Conservation (phyloP, 2,888 invertebrate genomes). For the Drosophila mercatorum region DNA sequence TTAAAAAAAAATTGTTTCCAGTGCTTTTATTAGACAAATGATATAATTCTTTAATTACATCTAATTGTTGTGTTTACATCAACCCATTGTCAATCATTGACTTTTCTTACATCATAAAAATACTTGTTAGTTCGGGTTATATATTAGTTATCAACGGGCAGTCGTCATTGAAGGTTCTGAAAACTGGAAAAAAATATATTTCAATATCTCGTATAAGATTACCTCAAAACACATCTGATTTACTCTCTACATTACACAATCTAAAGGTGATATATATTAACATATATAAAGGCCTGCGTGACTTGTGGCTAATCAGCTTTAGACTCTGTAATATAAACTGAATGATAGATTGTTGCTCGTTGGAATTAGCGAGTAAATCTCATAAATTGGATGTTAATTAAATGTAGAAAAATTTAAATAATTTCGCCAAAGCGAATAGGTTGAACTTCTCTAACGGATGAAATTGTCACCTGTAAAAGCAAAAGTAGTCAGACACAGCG, state of each 20-base stretch:
- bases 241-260: background rate
- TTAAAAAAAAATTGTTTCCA: background rate
- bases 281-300: background rate
- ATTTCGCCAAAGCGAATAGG: background rate
- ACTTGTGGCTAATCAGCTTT: background rate
- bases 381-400: background rate
- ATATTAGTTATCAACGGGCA: background rate
- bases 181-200: background rate
- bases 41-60: background rate
- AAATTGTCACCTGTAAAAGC: background rate
- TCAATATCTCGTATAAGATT: background rate
- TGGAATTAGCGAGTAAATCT: background rate
- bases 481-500: background rate
- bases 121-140: background rate
- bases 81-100: background rate
- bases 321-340: background rate
- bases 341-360: background rate
- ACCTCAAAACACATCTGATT: background rate
- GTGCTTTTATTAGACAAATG: background rate
- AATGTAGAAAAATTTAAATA: background rate
- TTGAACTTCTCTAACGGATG: background rate
- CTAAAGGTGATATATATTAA: background rate
- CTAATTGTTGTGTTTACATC: slow-evolving; percentile 5
- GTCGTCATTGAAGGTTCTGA: background rate
- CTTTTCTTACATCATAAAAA: background rate